phyloP scores from a whole-genome alignment of 1,140 invertebrate species.

The Heterodera carotae region DNA sequence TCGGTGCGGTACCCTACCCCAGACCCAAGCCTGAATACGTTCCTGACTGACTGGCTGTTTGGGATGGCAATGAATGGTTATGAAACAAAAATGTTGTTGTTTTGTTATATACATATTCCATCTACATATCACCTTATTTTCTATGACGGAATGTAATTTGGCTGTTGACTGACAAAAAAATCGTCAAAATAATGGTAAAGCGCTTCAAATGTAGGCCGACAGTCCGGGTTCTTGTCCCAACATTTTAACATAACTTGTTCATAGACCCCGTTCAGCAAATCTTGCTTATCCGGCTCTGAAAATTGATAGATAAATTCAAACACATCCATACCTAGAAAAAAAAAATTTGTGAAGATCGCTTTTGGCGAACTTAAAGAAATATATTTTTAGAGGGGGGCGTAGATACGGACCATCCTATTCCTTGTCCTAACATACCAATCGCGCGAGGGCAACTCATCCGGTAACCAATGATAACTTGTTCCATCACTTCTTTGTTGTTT shows the following conservation, averaged over 20 bases:
- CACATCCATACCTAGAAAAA: background rate
- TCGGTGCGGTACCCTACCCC: too few relatives aligned
- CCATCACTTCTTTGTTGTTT: constrained; percentile 91
- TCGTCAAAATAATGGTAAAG: constrained; percentile 96
- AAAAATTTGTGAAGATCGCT: background rate
- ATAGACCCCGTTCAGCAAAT: constrained; percentile 82
- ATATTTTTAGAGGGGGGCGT: too few relatives aligned
- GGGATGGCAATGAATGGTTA: background rate
- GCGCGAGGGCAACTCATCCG: constrained; percentile 80
- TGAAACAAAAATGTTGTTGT: constrained; percentile 4
- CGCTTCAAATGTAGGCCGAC: constrained; percentile 93
- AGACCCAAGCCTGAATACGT: too few relatives aligned
- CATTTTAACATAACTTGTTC: constrained; percentile 81
- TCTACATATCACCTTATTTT: background rate
- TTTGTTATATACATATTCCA: too few relatives aligned
- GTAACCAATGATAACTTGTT: constrained; percentile 90
- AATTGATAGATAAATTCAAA: background rate
- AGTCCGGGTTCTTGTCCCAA: constrained; percentile 86
- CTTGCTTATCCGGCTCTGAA: constrained; percentile 71
- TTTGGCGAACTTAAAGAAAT: too few relatives aligned
- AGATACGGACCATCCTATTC: too few relatives aligned
- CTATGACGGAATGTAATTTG: constrained; percentile 56
- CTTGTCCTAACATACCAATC: constrained; percentile 38
- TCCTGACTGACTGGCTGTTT: too few relatives aligned
- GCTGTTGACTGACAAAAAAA: constrained; percentile 77